A percentile compares a stretch with the other conserved stretches of the same genome.
phyloP scores from a whole-genome alignment of 92 coral and sea anemone genomes.

The Phenganax marumi region DNA sequence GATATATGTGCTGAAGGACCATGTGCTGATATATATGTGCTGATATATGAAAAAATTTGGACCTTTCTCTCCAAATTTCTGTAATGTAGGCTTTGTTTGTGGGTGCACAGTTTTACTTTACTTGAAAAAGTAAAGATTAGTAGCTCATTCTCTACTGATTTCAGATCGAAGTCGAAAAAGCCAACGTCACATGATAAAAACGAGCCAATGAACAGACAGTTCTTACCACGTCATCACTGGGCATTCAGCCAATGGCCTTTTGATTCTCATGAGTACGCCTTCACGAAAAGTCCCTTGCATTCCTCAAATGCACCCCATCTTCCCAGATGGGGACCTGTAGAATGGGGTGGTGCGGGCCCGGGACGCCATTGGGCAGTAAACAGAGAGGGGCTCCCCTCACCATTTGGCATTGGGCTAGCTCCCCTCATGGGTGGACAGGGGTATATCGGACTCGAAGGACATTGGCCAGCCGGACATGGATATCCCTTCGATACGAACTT shows the following conservation, averaged over 20 bases:
- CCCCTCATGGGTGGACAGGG: slow-evolving; percentile 41
- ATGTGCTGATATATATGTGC: no score
- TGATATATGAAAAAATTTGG: no score
- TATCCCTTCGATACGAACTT: slow-evolving; percentile 22
- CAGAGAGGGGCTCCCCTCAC: slow-evolving; percentile 27
- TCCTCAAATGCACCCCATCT: slow-evolving; percentile 22
- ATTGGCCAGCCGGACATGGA: slow-evolving; percentile 30
- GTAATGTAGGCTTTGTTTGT: background rate
- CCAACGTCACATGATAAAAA: background rate
- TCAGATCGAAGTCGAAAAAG: slow-evolving; percentile 16
- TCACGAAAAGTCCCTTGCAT: slow-evolving; percentile 14
- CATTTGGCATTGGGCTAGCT: slow-evolving; percentile 39
- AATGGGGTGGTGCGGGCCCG: slow-evolving; percentile 36
- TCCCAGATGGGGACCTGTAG: slow-evolving; percentile 35
- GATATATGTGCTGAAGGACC: no score
- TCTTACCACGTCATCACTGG: slow-evolving; percentile 40
- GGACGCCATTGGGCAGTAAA: slow-evolving; percentile 26
- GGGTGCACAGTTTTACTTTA: background rate
- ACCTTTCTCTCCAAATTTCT: no score
- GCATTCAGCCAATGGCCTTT: slow-evolving; percentile 41
- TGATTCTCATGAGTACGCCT: slow-evolving; percentile 40
- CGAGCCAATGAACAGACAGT: slow-evolving; percentile 32
- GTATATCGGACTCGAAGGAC: slow-evolving; percentile 29
- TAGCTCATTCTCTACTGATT: background rate
- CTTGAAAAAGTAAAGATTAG: background rate